Conservation (phyloP, 2,113 vertebrate genomes). For the Tauraco erythrolophus region DNA sequence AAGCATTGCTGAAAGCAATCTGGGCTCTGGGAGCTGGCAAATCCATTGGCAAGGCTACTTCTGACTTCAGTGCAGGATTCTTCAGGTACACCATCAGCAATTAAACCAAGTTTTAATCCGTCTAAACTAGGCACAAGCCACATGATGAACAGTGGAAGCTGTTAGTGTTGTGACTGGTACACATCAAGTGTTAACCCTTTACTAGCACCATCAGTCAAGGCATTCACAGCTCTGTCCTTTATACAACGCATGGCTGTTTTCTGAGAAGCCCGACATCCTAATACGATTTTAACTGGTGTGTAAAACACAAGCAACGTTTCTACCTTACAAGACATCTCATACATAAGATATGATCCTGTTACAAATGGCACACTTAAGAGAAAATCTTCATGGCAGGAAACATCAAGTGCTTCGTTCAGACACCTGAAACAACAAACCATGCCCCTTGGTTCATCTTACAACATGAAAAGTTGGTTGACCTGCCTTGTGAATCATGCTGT, state of each 20-base stretch:
- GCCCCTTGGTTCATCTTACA: background rate
- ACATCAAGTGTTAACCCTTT: background rate
- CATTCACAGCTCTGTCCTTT: background rate
- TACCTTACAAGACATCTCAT: background rate
- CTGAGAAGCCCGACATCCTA: background rate
- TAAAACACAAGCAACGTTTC: background rate
- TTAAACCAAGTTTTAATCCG: background rate
- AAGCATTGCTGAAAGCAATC: background rate
- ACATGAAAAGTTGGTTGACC: background rate
- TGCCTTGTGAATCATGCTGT: background rate
- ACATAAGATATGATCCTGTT: background rate
- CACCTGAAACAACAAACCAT: background rate
- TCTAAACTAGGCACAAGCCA: background rate
- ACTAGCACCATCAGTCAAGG: background rate
- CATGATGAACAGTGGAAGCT: background rate
- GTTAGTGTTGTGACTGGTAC: background rate
- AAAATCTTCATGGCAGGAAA: background rate
- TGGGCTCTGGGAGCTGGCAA: background rate
- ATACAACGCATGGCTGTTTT: fast-evolving
- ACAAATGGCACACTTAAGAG: background rate
- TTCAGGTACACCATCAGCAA: no score
- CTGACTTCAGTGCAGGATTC: background rate
- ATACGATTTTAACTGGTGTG: background rate
- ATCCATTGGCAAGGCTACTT: background rate
- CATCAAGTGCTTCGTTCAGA: background rate